Base-by-base conservation (phyloP, 92 coral and sea anemone genomes). In the Porites evermanni region DNA sequence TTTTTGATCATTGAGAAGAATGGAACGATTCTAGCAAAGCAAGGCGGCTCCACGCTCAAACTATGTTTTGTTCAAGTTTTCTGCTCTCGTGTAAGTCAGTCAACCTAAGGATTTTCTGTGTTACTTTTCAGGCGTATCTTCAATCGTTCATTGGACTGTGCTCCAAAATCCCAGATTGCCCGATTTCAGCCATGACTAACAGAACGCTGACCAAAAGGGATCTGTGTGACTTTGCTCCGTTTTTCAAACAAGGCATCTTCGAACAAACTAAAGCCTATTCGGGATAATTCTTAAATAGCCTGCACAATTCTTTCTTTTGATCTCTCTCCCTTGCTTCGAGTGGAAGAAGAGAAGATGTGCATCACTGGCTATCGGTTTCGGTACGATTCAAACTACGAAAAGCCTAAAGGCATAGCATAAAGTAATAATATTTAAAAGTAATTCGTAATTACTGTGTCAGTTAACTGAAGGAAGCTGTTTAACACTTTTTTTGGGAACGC, bases 161-260 rank as follows among this genome's bases (percentile, higher is more conserved):
- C 75, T 88, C 99, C 67, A 95, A 88, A 67, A 90, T 97, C 7
- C 93, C 91, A 47, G 96, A 95, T 78, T 97, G 99, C 58, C 97
- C 98, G 13, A 85, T 97, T 54, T 95, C 98, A 12, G 95, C 98
- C 68, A 89, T 81, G 83, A 86, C 91, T 60, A 97, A 97, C n/a
- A 90, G 95, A 77, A 84, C 90, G 52, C 86, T 97, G 68, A 91
- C 95, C 66, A 97, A 97, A 81, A 76, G 99, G 86, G 99, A 97
- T 89, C 86, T 97, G 1, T 97, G 98, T 38, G 96, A 91, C 86
- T 97, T 97, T 86, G 95, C 98, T 47, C 98, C 95, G 12, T 97
- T 97, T 89, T 97, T 97, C 78, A 97, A 97, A 64, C 99, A 97
- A 90, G 99, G 99, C 80, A 95, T 97, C 50, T 97, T 97, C 64